These are phyloP conservation scores for Limnothrissa miodon DNA, from an alignment of 2,113 vertebrate species.

Conservation along the genomic window DNA sequence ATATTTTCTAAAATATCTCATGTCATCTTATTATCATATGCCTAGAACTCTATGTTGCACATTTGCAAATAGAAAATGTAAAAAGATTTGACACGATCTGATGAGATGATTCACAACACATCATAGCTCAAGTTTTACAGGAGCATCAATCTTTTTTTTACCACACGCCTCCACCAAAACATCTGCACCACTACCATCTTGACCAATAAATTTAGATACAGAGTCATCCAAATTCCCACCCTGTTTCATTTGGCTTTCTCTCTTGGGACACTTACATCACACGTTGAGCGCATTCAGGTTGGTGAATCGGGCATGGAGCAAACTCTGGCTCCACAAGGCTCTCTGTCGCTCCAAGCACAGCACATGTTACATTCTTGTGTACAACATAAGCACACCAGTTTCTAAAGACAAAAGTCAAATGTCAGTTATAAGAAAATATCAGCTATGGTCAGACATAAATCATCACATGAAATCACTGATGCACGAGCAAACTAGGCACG, in stretches of 20 bases:
- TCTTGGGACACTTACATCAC: slow-evolving; percentile 67
- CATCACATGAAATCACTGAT: too few species aligned
- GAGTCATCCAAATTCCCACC: slow-evolving; percentile 15
- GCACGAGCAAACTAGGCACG: background rate
- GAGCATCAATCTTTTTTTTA: background rate
- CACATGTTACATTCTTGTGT: slow-evolving; percentile 90
- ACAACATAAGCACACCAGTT: slow-evolving; percentile 96
- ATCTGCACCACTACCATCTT: slow-evolving; percentile 13
- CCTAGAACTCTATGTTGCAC: background rate
- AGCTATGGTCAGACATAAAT: background rate
- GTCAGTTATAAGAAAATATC: background rate
- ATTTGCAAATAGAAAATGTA: background rate
- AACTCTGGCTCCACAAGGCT: slow-evolving; percentile 82
- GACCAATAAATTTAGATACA: slow-evolving; percentile 36
- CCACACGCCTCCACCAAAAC: background rate
- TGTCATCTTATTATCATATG: background rate
- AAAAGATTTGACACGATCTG: background rate
- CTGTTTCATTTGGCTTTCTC: background rate
- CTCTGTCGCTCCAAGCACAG: slow-evolving; percentile 83
- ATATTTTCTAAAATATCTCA: background rate
- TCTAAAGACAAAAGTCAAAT: slow-evolving; percentile 57
- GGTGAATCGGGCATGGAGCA: slow-evolving; percentile 77
- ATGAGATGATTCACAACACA: background rate
- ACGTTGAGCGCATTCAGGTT: slow-evolving; percentile 76
- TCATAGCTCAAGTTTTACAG: background rate